Evolutionary conservation across 2,113 vertebrate genomes (phyloP), one percentile per base, ranked within the genome.

Genomic region (Meriones unguiculatus): DNA sequence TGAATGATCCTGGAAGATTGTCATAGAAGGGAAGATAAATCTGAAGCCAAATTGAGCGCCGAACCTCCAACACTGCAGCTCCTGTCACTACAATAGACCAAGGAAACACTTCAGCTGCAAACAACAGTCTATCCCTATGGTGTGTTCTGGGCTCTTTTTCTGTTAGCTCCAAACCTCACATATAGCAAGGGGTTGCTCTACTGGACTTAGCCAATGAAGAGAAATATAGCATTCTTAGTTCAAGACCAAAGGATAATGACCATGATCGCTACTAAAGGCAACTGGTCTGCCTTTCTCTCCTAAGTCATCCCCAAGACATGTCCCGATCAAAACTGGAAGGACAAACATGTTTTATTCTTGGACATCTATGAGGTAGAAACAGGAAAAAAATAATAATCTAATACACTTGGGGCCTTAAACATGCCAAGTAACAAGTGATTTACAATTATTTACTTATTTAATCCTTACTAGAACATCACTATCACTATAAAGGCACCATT

Each of bases 131-230:
- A 75, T 22, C 20, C 72, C 38, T 35, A 75, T 50, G 30, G 28
- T 38, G 67, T 30, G 25, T 72, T 41, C 13, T 52, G 25, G 30
- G 15, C 50, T 73, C 81, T 77, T 25, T 28, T 64, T 54, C 78
- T 5, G 1, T 41, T 59, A 41, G 50, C 28, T 24, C 41, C 8
- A 30, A 28, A 89, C 25, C 4, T 50, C 54, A 22, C 7, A 77
- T 20, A 38, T 69, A 59, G 54, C 6, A 24, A 50, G 32, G 11
- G 0, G 7, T 85, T 57, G 78, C 65, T 75, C 67, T n/a, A 30
- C 70, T 86, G 38, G 73, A 52, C 81, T 87, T 67, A 87, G 30
- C 24, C 50, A 65, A 75, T 18, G 77, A 95, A 88, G 82, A 93
- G 32, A 2, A 88, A 52, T 70, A 72, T 7, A 72, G 13, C 17